phyloP scores from a whole-genome alignment of 2,113 vertebrate genomes.

The Tauraco erythrolophus region DNA sequence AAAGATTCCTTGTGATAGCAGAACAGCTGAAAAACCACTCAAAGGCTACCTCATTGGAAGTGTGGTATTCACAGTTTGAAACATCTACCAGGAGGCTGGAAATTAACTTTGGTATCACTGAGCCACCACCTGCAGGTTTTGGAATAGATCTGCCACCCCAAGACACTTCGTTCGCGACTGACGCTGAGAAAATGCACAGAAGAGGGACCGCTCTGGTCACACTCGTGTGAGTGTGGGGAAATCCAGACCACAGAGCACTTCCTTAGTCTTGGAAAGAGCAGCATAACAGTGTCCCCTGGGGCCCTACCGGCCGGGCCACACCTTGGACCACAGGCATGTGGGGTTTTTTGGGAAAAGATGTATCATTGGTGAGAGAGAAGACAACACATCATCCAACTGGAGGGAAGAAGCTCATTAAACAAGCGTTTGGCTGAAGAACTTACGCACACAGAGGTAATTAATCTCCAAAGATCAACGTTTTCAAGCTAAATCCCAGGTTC shows the following conservation, averaged over 20 bases:
- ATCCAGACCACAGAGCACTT: background rate
- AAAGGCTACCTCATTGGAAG: background rate
- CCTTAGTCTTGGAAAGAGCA: background rate
- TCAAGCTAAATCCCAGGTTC: background rate
- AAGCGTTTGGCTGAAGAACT: background rate
- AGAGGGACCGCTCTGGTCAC: background rate
- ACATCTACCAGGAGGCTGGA: background rate
- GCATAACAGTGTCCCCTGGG: fast-evolving
- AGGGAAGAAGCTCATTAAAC: background rate
- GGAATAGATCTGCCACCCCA: background rate
- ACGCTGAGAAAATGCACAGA: background rate
- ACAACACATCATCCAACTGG: background rate
- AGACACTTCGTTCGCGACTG: background rate
- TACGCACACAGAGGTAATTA: background rate
- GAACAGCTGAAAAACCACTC: background rate
- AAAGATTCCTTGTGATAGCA: background rate
- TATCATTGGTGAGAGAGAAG: background rate
- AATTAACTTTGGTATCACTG: background rate
- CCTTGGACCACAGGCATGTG: background rate
- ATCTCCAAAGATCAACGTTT: background rate
- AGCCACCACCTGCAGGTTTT: background rate
- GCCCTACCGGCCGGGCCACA: background rate
- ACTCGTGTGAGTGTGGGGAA: background rate
- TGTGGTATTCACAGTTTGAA: background rate
- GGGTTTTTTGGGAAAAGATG: background rate